These are phyloP conservation scores for Toxotes jaculatrix DNA, from an alignment of 2,113 vertebrate species.

Conservation along the genomic window DNA sequence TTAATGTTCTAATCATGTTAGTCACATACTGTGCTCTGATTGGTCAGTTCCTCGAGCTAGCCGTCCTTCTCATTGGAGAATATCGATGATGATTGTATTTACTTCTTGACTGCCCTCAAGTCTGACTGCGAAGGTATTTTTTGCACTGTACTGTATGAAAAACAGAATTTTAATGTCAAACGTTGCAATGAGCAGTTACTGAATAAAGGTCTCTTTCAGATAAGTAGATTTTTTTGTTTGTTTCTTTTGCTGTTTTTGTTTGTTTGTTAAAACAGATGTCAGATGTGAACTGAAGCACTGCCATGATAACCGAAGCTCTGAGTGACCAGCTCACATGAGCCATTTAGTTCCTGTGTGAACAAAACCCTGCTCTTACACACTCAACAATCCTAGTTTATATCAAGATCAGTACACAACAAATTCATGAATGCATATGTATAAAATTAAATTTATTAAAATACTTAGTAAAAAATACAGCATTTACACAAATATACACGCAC, in stretches of 20 bases:
- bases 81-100: conserved; percentile 78
- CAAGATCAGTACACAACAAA: not conserved
- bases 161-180: conserved; percentile 60
- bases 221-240: not conserved
- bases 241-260: not conserved
- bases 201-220: conserved; percentile 83
- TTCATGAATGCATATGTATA: not conserved
- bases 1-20: conserved; percentile 65
- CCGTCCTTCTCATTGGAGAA: conserved; percentile 57
- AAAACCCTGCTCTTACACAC: not conserved
- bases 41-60: conserved; percentile 48
- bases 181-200: conserved; percentile 67
- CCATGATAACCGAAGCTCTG: not conserved
- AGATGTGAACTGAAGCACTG: not conserved
- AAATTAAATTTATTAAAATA: conserved; percentile 62
- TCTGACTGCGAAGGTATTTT: conserved; percentile 53
- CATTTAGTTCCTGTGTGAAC: not conserved
- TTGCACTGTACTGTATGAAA: conserved; percentile 77
- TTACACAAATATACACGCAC: conserved; percentile 42
- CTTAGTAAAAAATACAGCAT: conserved; percentile 67
- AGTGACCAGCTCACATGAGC: not conserved
- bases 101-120: conserved; percentile 57
- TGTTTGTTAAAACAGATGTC: not conserved
- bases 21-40: conserved; percentile 65
- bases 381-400: not conserved